These are phyloP conservation scores for Chromoteleia sp. DNA, from an alignment of 2,888 invertebrate species.

Conservation along the genomic window DNA sequence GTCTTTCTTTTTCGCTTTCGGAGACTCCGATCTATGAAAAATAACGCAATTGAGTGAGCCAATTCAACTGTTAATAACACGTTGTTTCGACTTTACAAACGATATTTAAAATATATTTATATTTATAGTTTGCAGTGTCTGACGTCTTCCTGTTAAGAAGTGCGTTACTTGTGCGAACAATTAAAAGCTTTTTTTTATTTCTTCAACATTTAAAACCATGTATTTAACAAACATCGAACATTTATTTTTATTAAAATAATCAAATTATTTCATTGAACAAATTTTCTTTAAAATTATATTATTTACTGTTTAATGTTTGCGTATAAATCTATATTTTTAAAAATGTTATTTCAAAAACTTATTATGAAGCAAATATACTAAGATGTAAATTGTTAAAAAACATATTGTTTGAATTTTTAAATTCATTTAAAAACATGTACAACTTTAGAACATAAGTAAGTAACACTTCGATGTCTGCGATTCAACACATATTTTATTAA, in stretches of 20 bases:
- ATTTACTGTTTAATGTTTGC: too few relatives aligned
- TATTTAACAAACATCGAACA: slow-evolving; percentile 45
- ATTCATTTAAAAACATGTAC: too few relatives aligned
- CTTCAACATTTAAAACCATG: slow-evolving; percentile 75
- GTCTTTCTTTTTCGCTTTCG: slow-evolving; percentile 83
- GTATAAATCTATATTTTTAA: too few relatives aligned
- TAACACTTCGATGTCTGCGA: slow-evolving; percentile 22
- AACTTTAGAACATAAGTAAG: background rate
- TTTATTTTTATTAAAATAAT: background rate
- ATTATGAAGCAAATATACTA: too few relatives aligned
- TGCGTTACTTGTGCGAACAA: slow-evolving; percentile 83
- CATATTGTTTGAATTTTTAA: too few relatives aligned
- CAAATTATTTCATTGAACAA: slow-evolving; percentile 1
- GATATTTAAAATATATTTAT: slow-evolving; percentile 69
- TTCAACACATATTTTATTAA: slow-evolving; percentile 11
- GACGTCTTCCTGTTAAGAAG: slow-evolving; percentile 82
- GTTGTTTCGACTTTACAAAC: slow-evolving; percentile 67
- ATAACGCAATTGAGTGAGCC: slow-evolving; percentile 24
- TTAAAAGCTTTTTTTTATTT: slow-evolving; percentile 78
- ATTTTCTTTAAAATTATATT: too few relatives aligned
- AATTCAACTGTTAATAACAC: slow-evolving; percentile 9
- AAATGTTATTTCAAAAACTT: too few relatives aligned
- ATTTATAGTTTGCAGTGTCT: slow-evolving; percentile 79
- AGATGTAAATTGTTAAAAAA: too few relatives aligned
- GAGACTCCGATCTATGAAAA: slow-evolving; percentile 82